Evolutionary conservation across 2,888 invertebrate genomes (phyloP), one percentile per base, ranked within the genome.

Genomic region (Eupithecia abbreviata): DNA sequence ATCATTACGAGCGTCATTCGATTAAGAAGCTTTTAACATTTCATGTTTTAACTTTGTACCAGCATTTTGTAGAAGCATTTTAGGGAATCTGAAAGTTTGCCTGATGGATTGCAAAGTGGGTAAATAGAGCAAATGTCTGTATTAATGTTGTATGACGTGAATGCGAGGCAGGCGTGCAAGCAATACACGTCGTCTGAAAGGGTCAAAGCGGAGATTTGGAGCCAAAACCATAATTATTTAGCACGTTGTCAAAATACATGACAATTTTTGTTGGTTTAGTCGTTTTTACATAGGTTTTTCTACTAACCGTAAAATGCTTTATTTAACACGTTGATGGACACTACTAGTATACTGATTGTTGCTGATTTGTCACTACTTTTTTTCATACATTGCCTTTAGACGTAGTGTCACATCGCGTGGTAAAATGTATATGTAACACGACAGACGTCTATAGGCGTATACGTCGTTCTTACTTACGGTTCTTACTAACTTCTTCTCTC

Each of bases 1-100:
- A 68, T n/a, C 43, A 45, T 73, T 67, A 72, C 7, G 42, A 73
- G 73, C 67, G 12, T 67, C 58, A 71, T 71, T 62, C 12, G 41
- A 51, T 71, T 71, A 13, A 71, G 42, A 71, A 71, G 55, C 71
- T 72, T 71, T 71, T 15, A 73, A 73, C 72, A 73, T 73, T 68
- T 67, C 55, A 73, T 73, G 67, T 55, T 43, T 58, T 4, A 45
- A 43, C 43, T 68, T 43, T n/a, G 45, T 41, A 66, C n/a, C 65
- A 66, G 62, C 1, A 66, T 42, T 66, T 15, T 42, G 15, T 15
- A 42, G 9, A 66, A 30, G 10, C 7, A 12, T 30, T 42, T 66
- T 7, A 42, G 15, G 42, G 10, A 42, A 42, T 66, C 42, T 42
- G 66, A 42, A 68, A 68, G 9, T 45, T 68, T 18, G 4, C 43